These are phyloP conservation scores for Harlomillsia oculata DNA, from an alignment of 1,140 invertebrate genomes.

Conservation along the genomic window DNA sequence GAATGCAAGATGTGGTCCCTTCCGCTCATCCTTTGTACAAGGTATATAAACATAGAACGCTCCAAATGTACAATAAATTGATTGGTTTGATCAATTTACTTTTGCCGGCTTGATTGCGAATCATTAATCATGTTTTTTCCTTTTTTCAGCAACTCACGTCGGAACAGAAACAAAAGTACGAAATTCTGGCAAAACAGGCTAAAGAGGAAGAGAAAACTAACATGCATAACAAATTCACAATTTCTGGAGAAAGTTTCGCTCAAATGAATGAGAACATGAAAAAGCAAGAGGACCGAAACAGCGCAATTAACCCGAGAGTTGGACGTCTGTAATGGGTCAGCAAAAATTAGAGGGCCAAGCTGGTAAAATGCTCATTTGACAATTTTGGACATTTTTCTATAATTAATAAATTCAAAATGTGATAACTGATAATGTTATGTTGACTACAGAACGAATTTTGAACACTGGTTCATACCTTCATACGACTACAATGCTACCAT, in stretches of 20 bases:
- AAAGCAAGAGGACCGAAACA: not conserved
- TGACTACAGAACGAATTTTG: not conserved
- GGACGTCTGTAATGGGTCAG: too few relatives aligned
- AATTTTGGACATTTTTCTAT: too few relatives aligned
- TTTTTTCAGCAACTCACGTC: constrained; percentile 21
- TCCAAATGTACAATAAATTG: too few relatives aligned
- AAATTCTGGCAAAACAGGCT: constrained; percentile 24
- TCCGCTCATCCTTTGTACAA: constrained; percentile 23
- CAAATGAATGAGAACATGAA: constrained; percentile 9
- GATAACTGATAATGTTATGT: not conserved
- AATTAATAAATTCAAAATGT: not conserved
- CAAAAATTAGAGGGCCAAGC: too few relatives aligned
- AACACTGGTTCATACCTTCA: not conserved
- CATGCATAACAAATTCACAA: constrained; percentile 31
- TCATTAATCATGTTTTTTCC: not conserved
- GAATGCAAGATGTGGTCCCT: constrained; percentile 25
- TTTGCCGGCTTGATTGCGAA: too few relatives aligned
- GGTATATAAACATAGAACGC: too few relatives aligned
- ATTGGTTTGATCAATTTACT: too few relatives aligned
- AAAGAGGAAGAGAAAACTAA: constrained; percentile 31
- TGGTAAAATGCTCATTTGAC: too few relatives aligned
- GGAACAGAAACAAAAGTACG: constrained; percentile 25
- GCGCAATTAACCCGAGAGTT: too few relatives aligned
- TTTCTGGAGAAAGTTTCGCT: constrained; percentile 26
- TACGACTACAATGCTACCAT: constrained; percentile 27